Conservation (phyloP, 2,113 vertebrate species). For the Eublepharis macularius region DNA sequence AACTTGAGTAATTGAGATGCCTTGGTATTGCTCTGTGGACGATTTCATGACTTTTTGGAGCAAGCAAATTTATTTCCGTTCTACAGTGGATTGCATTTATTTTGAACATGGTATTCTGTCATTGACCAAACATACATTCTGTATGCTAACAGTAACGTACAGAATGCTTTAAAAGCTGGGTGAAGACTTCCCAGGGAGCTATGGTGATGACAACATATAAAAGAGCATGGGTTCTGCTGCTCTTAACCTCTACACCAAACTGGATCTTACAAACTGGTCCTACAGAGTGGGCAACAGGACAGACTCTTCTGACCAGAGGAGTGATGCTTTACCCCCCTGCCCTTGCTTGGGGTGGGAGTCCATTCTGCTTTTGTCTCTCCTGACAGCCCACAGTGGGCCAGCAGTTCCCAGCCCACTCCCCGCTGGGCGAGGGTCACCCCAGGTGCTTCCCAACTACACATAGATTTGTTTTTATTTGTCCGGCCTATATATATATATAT, state of each 20-base stretch:
- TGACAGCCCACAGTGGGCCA: too few species aligned
- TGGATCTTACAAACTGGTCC: too few species aligned
- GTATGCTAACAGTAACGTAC: not conserved
- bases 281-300: too few species aligned
- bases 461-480: not conserved
- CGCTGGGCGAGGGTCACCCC: too few species aligned
- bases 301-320: too few species aligned
- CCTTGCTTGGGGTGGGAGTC: too few species aligned
- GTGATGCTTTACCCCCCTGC: too few species aligned
- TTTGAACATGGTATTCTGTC: not conserved
- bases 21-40: not conserved
- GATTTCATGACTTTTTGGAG: not conserved
- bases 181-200: not conserved
- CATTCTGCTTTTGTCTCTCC: too few species aligned
- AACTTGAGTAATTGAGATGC: not conserved
- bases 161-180: not conserved
- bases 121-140: not conserved
- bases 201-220: not conserved
- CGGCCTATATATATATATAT: not conserved
- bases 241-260: too few species aligned
- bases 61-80: not conserved
- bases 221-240: not conserved
- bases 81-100: not conserved
- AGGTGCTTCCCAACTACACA: too few species aligned
- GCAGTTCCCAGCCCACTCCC: too few species aligned